A percentile compares a stretch with the other conserved stretches of the same genome.
Conservation (phyloP, 2,797 vertebrate species). For the Melanotaenia pygmaea region DNA sequence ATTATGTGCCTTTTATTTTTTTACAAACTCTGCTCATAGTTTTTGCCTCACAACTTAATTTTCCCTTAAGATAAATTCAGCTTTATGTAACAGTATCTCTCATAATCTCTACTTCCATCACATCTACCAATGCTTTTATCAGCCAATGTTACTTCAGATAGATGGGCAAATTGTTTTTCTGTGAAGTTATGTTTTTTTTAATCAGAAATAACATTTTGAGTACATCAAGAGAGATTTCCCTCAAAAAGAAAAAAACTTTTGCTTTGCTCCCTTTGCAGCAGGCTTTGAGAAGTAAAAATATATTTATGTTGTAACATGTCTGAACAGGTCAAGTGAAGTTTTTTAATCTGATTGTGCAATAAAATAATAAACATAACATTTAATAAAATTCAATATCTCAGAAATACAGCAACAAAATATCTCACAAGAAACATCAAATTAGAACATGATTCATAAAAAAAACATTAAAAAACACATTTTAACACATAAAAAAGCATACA, state of each 20-base stretch:
- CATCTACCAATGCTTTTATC: not conserved
- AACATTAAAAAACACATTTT: not conserved
- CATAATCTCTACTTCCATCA: not conserved
- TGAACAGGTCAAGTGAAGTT: not conserved
- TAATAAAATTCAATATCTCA: too few relatives aligned
- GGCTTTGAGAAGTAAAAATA: too few relatives aligned
- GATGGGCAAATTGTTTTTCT: not conserved
- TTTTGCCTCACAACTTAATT: not conserved
- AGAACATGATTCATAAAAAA: not conserved
- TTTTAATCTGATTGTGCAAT: not conserved
- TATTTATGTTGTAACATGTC: not conserved
- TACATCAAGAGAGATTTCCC: not conserved
- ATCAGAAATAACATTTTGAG: not conserved
- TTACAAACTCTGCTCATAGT: not conserved
- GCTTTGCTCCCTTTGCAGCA: not conserved
- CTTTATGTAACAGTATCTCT: not conserved
- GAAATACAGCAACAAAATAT: not conserved
- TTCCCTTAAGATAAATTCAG: not conserved
- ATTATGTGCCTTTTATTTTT: conserved; percentile 7
- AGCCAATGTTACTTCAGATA: not conserved
- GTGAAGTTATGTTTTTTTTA: too few relatives aligned
- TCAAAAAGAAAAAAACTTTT: not conserved
- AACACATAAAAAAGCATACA: not conserved
- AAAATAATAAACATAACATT: not conserved
- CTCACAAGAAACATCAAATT: not conserved